A percentile compares a stretch with the other conserved stretches of the same genome.
Conservation (phyloP, 2,797 vertebrate genomes). For the Sebastes hubbsi region DNA sequence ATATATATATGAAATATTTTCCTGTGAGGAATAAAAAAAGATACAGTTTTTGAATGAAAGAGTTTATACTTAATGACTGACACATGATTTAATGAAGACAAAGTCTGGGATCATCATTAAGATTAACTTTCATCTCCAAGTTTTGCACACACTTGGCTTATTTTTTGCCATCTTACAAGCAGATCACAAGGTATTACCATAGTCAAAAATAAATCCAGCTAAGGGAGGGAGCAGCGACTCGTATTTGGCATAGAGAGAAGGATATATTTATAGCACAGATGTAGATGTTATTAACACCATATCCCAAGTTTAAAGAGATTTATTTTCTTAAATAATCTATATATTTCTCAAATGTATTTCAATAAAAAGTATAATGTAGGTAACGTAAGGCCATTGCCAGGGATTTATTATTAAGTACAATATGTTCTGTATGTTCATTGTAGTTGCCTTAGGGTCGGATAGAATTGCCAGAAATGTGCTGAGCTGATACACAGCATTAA, state of each 20-base stretch:
- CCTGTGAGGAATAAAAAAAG: not conserved
- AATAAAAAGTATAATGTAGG: not conserved
- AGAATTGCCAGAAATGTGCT: not conserved
- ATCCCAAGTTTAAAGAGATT: conserved; percentile 10
- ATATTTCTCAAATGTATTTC: not conserved
- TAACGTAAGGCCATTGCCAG: not conserved
- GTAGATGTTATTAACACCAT: conserved; percentile 30
- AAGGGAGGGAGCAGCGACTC: conserved; percentile 20
- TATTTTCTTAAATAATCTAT: not conserved
- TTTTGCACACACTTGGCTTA: conserved; percentile 34
- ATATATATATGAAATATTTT: not conserved
- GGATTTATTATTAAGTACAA: not conserved
- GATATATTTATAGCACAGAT: conserved; percentile 60
- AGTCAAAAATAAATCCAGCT: conserved; percentile 58
- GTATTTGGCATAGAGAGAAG: conserved; percentile 21
- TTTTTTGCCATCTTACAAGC: conserved; percentile 20
- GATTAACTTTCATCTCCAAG: conserved; percentile 8
- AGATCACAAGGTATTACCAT: conserved; percentile 30
- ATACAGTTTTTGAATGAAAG: not conserved
- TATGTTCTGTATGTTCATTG: not conserved
- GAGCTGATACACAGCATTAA: not conserved
- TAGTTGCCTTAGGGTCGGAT: not conserved
- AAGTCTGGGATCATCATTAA: conserved; percentile 8
- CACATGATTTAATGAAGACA: not conserved
- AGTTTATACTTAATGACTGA: not conserved